Base-by-base conservation (phyloP, 2,888 invertebrate species). In the Erpobdella octoculata region DNA sequence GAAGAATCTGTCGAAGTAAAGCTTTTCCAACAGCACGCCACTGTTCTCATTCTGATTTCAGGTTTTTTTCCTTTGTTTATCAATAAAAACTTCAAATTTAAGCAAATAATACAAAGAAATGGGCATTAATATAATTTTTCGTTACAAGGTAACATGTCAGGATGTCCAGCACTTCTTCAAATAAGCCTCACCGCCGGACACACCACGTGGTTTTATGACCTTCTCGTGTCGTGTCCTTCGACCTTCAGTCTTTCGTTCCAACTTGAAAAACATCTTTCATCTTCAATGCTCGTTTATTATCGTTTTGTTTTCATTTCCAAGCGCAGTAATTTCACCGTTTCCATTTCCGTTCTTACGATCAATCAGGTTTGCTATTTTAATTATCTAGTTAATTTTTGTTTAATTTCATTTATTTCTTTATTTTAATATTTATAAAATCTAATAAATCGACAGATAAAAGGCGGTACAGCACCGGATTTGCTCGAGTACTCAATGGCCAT, bases 151-250 rank as follows among this genome's bases (percentile, higher is more conserved):
- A 72, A 73, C 15, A 75, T 81, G 70, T 75, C 75, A n/a, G 74
- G 73, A 18, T 81, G 81, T 70, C 82, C 82, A 0, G 80, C 78
- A 15, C 78, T 79, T 58, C 74, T 81, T 25, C 78, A 77, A n/a
- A 68, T 76, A 18, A 74, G 70, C 38, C 74, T 76, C 65, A 75
- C 74, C 70, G 72, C 74, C 61, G 70, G 74, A 2, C 76, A 76
- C 37, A 76, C 75, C 66, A 61, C 75, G 15, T 75, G 74, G 33
- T 64, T 76, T 21, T 80, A 79, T 70, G 81, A 82, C 72, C 74
- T 79, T 41, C 74, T 81, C 21, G 75, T 81, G 66, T 77, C 75
- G 69, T 80, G 81, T 72, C 80, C 80, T 12, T 61, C 76, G 9
- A 71, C 78, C 25, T 82, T 82, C 74, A 76, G 76, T 41, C 72